A percentile compares a stretch with the other conserved stretches of the same genome.
Conservation (phyloP, 2,113 vertebrate genomes). For the Bubo bubo region DNA sequence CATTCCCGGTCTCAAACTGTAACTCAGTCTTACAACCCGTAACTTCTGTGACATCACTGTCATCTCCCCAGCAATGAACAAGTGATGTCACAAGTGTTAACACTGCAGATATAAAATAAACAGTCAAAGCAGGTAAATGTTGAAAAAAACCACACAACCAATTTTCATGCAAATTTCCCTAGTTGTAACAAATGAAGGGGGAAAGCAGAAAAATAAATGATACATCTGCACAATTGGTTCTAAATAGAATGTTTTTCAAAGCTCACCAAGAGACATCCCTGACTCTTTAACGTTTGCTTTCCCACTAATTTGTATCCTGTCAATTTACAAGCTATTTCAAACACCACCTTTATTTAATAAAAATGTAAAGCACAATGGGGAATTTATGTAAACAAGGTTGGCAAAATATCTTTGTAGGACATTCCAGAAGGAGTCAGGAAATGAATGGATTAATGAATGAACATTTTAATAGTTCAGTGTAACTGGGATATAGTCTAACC, state of each 20-base stretch:
- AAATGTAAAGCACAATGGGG: conserved; percentile 52
- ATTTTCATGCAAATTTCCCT: conserved; percentile 43
- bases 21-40: background rate
- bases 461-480: background rate
- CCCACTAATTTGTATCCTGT: conserved; percentile 53
- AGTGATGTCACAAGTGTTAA: background rate
- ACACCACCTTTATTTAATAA: conserved; percentile 55
- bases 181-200: background rate
- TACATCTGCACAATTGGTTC: background rate
- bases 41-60: background rate
- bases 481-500: background rate
- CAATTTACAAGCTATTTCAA: conserved; percentile 58
- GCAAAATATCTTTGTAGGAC: conserved; percentile 34
- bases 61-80: background rate
- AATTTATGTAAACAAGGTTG: conserved; percentile 55
- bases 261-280: conserved; percentile 28
- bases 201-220: conserved; percentile 36
- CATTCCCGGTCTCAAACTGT: background rate
- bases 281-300: conserved; percentile 23
- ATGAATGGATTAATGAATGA: conserved; percentile 28
- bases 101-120: background rate
- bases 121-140: background rate
- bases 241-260: conserved; percentile 52
- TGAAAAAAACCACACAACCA: background rate
- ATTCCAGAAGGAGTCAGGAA: conserved; percentile 2